Base-by-base conservation (phyloP, 2,888 invertebrate genomes). In the Luffia ferchaultella region DNA sequence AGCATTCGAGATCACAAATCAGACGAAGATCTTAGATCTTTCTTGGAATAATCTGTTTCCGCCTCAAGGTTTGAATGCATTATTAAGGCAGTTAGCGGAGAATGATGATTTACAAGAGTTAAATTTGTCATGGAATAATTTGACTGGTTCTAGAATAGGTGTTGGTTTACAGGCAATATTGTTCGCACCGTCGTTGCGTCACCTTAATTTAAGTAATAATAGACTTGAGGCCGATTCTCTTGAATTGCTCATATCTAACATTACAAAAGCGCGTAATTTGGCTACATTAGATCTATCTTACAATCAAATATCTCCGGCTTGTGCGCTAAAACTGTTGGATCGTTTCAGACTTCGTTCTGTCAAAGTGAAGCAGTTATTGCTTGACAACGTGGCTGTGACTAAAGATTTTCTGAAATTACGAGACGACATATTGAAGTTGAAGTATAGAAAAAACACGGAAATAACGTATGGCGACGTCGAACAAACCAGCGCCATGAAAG, bases 51-150 rank as follows among this genome's bases (percentile, higher is more conserved):
- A 61, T 46, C 63, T 53, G 52, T 56, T 60, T 1, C 58, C 65
- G 19, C 57, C 61, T 2, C 55, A 54, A 15, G 67, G 67, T n/a
- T 61, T 63, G 1, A 60, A 50, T 17, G 58, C 52, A 52, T 61
- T 77, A 3, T 54, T 76, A 0, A 42, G 16, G 9, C 58, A 54
- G 15, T 55, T 78, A 20, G 53, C 64, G 30, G 68, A 72, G 53
- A 74, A 60, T 48, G 57, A 57, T 20, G 30, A 50, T 15, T 60
- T 78, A 16, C 53, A 65, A 58, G 64, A 65, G 42, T 50, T 79
- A 41, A 57, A 76, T 60, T 57, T 79, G 17, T 63, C 78, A 2
- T 77, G 76, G 76, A 75, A 71, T 52, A 53, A 65, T 0, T 54
- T 79, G 3, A 49, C 55, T 7, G 68, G 70, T 2, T 18, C 55